These are phyloP conservation scores for Phorcus lineatus DNA, from an alignment of 2,888 invertebrate species.

Conservation along the genomic window DNA sequence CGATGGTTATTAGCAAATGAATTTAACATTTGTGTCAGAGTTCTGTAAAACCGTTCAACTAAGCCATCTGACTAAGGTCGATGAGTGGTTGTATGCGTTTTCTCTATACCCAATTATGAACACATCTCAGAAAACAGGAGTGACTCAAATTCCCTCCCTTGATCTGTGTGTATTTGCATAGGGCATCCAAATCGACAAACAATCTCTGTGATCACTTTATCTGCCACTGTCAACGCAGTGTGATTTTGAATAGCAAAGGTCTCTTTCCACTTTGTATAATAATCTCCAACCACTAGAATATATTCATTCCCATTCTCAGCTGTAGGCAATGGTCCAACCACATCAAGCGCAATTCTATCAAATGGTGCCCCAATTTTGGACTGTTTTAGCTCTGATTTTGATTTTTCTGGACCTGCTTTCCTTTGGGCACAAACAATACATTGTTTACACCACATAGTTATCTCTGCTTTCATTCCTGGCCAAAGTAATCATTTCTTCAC, in stretches of 20 bases:
- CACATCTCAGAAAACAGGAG: conserved; percentile 9
- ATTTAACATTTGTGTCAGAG: conserved; percentile 10
- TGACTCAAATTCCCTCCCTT: conserved; percentile 35
- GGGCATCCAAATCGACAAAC: conserved; percentile 37
- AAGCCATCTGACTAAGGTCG: conserved; percentile 30
- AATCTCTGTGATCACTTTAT: conserved; percentile 37
- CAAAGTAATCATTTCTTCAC: too few species aligned
- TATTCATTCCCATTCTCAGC: too few species aligned
- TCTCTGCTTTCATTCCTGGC: too few species aligned
- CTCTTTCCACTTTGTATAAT: too few species aligned
- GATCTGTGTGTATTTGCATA: conserved; percentile 32
- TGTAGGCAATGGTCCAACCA: conserved; percentile 28
- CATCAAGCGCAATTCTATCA: conserved; percentile 34
- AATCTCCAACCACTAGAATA: too few species aligned
- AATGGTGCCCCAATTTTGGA: conserved; percentile 75
- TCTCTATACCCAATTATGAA: neutral
- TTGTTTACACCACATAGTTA: too few species aligned
- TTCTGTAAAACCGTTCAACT: conserved; percentile 27
- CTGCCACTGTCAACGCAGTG: too few species aligned
- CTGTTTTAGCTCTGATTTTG: too few species aligned
- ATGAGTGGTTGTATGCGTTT: conserved; percentile 16
- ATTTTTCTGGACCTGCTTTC: too few species aligned
- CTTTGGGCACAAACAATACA: too few species aligned
- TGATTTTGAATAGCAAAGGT: too few species aligned
- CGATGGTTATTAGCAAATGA: neutral